Percentiles rank a stretch among this genome's conserved stretches.
phyloP scores from a whole-genome alignment of 2,113 vertebrate species.

The Pithys albifrons region DNA sequence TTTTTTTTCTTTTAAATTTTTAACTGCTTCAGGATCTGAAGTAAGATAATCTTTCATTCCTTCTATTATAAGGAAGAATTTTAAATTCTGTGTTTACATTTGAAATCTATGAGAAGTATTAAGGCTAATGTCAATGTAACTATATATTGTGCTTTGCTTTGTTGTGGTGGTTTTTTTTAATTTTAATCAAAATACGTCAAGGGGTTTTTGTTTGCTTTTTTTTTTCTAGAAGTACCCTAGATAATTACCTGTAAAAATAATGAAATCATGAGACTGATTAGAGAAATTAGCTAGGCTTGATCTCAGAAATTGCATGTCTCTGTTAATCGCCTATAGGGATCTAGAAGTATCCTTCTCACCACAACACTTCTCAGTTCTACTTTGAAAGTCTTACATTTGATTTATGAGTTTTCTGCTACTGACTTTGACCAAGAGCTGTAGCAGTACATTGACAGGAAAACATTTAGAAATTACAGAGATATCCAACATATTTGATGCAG shows the following conservation, averaged over 20 bases:
- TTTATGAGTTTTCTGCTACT: not conserved
- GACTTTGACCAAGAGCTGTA: not conserved
- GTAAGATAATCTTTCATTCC: not conserved
- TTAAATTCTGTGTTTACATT: not conserved
- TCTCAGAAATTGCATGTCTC: not conserved
- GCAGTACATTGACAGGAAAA: not conserved
- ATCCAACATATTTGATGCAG: not conserved
- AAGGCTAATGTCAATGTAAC: not conserved
- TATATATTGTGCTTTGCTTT: rapidly evolving
- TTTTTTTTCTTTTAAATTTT: not conserved
- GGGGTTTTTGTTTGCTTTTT: not conserved
- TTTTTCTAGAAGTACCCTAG: not conserved
- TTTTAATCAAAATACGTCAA: not conserved
- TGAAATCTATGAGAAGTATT: not conserved
- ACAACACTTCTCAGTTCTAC: not conserved
- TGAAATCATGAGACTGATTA: not conserved
- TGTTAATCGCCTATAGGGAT: not conserved
- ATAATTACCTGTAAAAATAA: not conserved
- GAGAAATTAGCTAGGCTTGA: not conserved
- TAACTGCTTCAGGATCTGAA: not conserved
- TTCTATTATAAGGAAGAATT: not conserved
- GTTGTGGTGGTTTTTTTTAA: not conserved
- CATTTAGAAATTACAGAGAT: not conserved
- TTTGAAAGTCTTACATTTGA: not conserved
- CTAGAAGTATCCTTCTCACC: not conserved